Conservation (phyloP, 2,113 vertebrate species). For the Labeo catla region DNA sequence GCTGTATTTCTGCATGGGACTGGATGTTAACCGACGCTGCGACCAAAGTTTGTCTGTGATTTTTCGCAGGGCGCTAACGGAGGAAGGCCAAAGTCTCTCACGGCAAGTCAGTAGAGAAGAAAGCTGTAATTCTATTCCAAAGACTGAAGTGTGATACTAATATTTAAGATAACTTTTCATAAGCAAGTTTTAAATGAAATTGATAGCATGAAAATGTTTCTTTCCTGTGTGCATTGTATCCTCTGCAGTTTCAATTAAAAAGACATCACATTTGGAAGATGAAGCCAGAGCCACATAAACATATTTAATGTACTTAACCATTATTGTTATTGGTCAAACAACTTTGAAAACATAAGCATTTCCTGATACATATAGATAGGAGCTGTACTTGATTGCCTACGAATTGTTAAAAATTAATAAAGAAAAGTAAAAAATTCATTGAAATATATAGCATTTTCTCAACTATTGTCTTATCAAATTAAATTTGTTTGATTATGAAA, state of each 20-base stretch:
- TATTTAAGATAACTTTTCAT: neutral
- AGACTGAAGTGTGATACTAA: neutral
- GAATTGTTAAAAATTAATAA: too few relatives aligned
- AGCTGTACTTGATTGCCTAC: neutral
- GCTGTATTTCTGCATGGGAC: slow-evolving; percentile 79
- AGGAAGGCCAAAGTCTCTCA: slow-evolving; percentile 54
- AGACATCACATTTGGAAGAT: too few relatives aligned
- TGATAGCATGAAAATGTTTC: too few relatives aligned
- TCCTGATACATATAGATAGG: neutral
- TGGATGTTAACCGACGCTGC: slow-evolving; percentile 61
- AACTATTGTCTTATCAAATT: too few relatives aligned
- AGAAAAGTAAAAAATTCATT: too few relatives aligned
- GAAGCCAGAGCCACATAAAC: neutral
- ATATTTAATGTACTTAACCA: too few relatives aligned
- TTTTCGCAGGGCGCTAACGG: slow-evolving; percentile 66
- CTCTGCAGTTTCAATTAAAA: too few relatives aligned
- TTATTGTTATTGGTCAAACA: too few relatives aligned
- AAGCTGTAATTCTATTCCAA: slow-evolving; percentile 15
- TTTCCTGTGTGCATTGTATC: too few relatives aligned
- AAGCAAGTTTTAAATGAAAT: neutral
- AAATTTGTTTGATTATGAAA: too few relatives aligned
- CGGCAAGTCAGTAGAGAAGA: slow-evolving; percentile 53
- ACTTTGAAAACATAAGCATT: neutral
- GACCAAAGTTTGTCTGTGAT: slow-evolving; percentile 61
- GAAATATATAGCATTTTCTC: too few relatives aligned